Evolutionary conservation across 2,888 invertebrate genomes (phyloP).

Genomic region (Drosophila infuscata): DNA sequence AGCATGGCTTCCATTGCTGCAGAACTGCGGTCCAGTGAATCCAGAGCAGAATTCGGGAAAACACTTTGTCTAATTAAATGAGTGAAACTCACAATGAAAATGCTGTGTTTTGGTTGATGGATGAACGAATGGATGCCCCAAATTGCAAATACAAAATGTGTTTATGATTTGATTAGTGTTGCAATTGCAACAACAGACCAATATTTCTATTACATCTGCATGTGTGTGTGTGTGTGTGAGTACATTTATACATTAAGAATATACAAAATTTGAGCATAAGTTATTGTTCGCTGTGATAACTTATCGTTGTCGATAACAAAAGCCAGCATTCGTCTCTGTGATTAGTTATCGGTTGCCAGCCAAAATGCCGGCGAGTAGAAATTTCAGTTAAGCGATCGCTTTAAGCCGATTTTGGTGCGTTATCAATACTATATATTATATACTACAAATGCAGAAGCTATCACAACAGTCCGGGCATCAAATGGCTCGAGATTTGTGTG

Average conservation of each 20-base stretch:
- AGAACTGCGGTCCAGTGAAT: too few relatives aligned
- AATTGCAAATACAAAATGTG: too few relatives aligned
- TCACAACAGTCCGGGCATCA: constrained; percentile 55
- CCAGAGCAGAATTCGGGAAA: too few relatives aligned
- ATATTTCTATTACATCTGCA: too few relatives aligned
- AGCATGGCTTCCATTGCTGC: too few relatives aligned
- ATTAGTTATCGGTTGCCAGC: background rate
- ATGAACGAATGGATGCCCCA: too few relatives aligned
- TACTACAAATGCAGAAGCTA: constrained; percentile 73
- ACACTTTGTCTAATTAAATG: too few relatives aligned
- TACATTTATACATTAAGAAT: background rate
- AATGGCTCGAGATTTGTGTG: constrained; percentile 80
- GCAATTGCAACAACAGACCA: too few relatives aligned
- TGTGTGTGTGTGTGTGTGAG: too few relatives aligned
- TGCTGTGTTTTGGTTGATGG: too few relatives aligned
- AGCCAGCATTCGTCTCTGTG: background rate
- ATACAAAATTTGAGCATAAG: background rate
- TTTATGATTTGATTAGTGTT: too few relatives aligned
- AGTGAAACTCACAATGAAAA: too few relatives aligned
- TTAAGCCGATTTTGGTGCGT: constrained; percentile 68
- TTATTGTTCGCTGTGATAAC: background rate
- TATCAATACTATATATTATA: constrained; percentile 36
- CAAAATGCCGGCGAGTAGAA: constrained; percentile 18
- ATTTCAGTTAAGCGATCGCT: constrained; percentile 38
- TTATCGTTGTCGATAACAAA: background rate